A percentile compares a stretch with the other conserved stretches of the same genome.
These are phyloP conservation scores for Aphidius gifuensis DNA, from an alignment of 1,140 invertebrate genomes.

Conservation along the genomic window DNA sequence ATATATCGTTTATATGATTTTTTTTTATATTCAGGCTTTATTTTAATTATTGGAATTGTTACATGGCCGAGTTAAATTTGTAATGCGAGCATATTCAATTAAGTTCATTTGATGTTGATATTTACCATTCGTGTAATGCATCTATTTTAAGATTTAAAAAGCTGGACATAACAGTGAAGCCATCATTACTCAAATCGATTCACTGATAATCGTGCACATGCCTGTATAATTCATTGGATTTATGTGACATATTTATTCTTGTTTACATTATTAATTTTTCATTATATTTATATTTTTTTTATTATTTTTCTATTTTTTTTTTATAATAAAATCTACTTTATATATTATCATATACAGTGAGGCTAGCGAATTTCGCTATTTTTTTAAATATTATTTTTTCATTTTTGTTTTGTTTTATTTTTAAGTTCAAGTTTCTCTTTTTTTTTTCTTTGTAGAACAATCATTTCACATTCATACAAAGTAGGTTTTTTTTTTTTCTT, in stretches of 20 bases:
- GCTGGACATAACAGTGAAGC: slow-evolving; percentile 6
- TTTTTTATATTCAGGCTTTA: no score
- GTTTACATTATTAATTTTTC: background rate
- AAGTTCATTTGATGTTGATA: background rate
- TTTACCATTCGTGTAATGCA: no score
- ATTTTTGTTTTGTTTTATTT: background rate
- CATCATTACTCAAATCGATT: slow-evolving; percentile 8
- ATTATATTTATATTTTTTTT: no score
- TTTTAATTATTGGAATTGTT: no score
- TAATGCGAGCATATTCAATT: background rate
- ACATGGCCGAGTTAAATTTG: background rate
- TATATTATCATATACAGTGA: slow-evolving; percentile 10
- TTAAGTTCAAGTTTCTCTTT: background rate
- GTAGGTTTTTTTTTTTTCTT: background rate
- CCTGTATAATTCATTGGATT: background rate
- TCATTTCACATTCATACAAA: slow-evolving; percentile 4
- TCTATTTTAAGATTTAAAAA: no score
- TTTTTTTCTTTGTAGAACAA: no score
- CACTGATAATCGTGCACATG: slow-evolving; percentile 14
- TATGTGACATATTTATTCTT: background rate
- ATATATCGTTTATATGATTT: no score
- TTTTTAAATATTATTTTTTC: slow-evolving; percentile 1
- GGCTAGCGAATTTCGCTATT: slow-evolving; percentile 8
- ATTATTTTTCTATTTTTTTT: no score
- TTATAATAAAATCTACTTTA: no score